Conservation (phyloP, 2,797 vertebrate genomes). For the Hippocampus kuda region DNA sequence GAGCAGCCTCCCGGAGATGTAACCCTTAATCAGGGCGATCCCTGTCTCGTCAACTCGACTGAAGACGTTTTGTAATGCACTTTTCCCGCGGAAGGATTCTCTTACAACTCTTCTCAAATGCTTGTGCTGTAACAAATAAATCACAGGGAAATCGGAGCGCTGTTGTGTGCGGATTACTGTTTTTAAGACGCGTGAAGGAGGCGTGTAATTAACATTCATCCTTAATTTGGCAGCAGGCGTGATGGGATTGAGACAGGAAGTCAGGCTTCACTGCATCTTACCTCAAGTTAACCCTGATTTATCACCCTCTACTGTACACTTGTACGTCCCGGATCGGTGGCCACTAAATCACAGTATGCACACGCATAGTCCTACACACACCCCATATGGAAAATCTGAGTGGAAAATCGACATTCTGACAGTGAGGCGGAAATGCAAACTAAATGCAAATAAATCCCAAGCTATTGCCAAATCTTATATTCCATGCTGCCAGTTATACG, state of each 20-base stretch:
- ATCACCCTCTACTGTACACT: background rate
- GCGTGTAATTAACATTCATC: background rate
- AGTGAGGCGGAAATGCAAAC: background rate
- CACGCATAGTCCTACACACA: background rate
- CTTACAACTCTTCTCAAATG: background rate
- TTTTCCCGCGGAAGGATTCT: background rate
- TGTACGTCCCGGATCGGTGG: background rate
- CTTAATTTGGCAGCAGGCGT: background rate
- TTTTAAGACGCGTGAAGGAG: background rate
- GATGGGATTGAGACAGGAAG: conserved; percentile 6
- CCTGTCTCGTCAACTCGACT: conserved; percentile 29
- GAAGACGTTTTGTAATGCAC: background rate
- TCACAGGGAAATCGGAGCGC: background rate
- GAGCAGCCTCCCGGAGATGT: conserved; percentile 9
- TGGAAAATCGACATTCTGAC: background rate
- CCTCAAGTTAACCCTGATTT: conserved; percentile 3
- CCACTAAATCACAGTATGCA: background rate
- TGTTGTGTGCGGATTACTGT: background rate
- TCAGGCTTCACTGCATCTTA: background rate
- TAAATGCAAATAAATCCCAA: background rate
- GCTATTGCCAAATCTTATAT: background rate
- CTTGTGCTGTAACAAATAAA: background rate
- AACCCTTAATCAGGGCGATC: conserved; percentile 28
- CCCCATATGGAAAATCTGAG: background rate
- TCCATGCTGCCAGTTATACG: background rate